Percentiles rank a stretch among this genome's conserved stretches.
These are phyloP conservation scores for Andrena marginata DNA, from an alignment of 2,888 invertebrate species.

Conservation along the genomic window DNA sequence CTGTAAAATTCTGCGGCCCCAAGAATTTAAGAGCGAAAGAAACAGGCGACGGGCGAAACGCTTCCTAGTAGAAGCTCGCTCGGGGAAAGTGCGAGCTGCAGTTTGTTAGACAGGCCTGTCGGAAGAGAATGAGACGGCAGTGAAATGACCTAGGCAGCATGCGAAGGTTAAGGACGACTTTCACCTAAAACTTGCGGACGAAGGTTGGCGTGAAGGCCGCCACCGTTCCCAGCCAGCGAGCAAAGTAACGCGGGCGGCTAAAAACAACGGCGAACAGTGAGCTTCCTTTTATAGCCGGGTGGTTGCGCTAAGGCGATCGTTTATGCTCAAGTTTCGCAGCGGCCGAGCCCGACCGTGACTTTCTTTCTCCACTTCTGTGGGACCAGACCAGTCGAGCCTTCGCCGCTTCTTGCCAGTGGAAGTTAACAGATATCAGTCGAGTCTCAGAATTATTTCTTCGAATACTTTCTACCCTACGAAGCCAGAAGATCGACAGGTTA, in stretches of 20 bases:
- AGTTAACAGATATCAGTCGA: no score
- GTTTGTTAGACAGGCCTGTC: constrained; percentile 28
- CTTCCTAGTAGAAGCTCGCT: constrained; percentile 15
- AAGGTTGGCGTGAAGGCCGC: constrained; percentile 39
- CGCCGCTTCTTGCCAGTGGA: no score
- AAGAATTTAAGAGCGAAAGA: no score
- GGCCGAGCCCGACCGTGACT: background rate
- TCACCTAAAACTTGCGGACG: constrained; percentile 53
- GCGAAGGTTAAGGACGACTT: constrained; percentile 61
- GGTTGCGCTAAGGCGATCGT: background rate
- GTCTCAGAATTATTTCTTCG: no score
- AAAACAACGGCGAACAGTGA: background rate
- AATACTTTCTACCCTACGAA: no score
- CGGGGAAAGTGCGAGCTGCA: constrained; percentile 41
- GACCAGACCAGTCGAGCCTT: no score
- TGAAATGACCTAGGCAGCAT: constrained; percentile 51
- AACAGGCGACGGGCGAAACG: background rate
- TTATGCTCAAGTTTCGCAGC: background rate
- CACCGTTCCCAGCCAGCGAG: background rate
- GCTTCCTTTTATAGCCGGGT: background rate
- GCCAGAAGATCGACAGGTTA: no score
- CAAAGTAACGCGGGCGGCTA: background rate
- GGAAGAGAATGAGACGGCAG: constrained; percentile 51
- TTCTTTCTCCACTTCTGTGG: background rate
- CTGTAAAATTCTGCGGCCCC: no score